A percentile compares a stretch with the other conserved stretches of the same genome.
Conservation (phyloP, 2,888 invertebrate species). For the Myopa testacea region DNA sequence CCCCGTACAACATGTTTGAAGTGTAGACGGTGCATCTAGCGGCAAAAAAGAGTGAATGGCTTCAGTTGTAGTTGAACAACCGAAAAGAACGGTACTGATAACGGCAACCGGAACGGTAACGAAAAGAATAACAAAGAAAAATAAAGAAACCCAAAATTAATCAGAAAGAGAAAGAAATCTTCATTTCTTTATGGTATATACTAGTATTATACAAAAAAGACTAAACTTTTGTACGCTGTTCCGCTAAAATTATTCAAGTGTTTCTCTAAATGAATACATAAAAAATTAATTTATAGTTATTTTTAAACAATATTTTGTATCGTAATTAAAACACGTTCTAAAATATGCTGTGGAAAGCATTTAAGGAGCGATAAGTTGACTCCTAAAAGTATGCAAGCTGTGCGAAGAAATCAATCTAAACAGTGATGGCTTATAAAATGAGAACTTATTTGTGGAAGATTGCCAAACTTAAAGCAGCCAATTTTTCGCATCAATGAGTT, state of each 20-base stretch:
- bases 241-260: not conserved
- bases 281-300: not conserved
- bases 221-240: too few relatives aligned
- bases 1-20: slow-evolving; percentile 22
- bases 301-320: not conserved
- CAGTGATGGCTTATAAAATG: too few relatives aligned
- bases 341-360: too few relatives aligned
- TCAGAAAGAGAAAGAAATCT: not conserved
- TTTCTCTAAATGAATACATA: too few relatives aligned
- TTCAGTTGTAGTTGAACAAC: slow-evolving; percentile 58
- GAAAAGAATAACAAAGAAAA: slow-evolving; percentile 8
- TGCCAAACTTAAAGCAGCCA: too few relatives aligned
- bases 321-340: too few relatives aligned
- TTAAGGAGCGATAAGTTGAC: too few relatives aligned
- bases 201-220: too few relatives aligned
- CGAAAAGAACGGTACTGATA: slow-evolving; percentile 55
- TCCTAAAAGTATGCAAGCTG: too few relatives aligned
- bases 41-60: slow-evolving; percentile 53
- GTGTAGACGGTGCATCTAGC: slow-evolving; percentile 36
- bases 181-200: too few relatives aligned
- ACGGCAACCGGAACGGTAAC: not conserved
- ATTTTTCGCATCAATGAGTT: not conserved
- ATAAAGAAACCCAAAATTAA: slow-evolving; percentile 20
- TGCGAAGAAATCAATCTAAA: too few relatives aligned
- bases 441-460: too few relatives aligned